These are phyloP conservation scores for Pachymerium ferrugineum DNA, from an alignment of 2,888 invertebrate genomes.

Conservation along the genomic window DNA sequence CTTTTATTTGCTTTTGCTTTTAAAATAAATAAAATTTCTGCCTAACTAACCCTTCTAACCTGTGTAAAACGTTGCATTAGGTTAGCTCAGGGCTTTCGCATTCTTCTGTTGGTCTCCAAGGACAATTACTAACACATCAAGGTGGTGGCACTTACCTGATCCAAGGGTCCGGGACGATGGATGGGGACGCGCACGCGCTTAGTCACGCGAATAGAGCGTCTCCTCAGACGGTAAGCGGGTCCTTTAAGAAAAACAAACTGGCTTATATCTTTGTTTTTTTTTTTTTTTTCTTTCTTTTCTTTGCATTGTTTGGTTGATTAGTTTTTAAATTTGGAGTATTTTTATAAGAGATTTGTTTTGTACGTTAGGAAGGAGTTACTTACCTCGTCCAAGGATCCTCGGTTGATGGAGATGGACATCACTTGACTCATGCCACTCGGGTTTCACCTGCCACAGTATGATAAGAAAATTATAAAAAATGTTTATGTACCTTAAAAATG, in stretches of 20 bases:
- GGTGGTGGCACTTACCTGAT: constrained; percentile 46
- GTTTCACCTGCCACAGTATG: constrained; percentile 89
- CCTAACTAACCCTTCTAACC: not conserved
- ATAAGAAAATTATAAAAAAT: too few relatives aligned
- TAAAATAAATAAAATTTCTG: too few relatives aligned
- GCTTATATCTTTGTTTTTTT: not conserved
- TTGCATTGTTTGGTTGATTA: not conserved
- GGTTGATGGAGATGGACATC: constrained; percentile 50
- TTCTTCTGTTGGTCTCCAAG: constrained; percentile 41
- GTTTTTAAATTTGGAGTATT: not conserved
- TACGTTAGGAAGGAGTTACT: constrained; percentile 38
- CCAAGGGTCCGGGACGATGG: constrained; percentile 47
- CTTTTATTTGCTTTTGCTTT: not conserved
- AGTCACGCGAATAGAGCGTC: constrained; percentile 53
- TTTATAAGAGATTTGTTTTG: not conserved
- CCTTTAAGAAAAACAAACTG: not conserved
- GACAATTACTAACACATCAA: constrained; percentile 47
- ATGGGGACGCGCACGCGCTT: constrained; percentile 51
- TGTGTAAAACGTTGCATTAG: constrained; percentile 29
- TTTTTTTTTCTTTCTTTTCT: not conserved
- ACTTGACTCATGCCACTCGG: constrained; percentile 69
- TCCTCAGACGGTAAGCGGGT: constrained; percentile 47
- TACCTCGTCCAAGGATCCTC: constrained; percentile 51
- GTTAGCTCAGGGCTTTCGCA: constrained; percentile 35
- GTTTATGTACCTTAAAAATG: too few relatives aligned